Evolutionary conservation across 2,888 invertebrate genomes (phyloP), one percentile per base, ranked within the genome.

Genomic region (Euzophera pinguis): DNA sequence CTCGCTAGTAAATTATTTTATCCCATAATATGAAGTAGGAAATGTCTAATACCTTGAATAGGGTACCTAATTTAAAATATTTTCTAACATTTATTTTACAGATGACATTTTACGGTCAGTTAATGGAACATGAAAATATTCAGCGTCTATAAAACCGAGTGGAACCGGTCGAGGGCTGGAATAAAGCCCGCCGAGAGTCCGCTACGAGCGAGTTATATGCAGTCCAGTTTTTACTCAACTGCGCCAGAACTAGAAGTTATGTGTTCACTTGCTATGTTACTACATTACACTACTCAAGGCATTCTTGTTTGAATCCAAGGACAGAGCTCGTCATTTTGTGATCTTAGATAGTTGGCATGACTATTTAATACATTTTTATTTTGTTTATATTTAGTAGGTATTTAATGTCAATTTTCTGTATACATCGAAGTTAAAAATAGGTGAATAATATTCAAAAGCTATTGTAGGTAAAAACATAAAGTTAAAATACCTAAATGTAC

Each of bases 91-190:
- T 39, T 8, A 42, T 37, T 37, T 22, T 17, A 17, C 12, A 35
- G 34, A 52, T 47, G 38, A 14, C 43, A 41, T 4, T 55, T 59
- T 58, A 53, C 54, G 54, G 55, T 57, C 58, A 55, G 57, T 62
- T 61, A 64, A 64, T 61, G 61, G 65, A 57, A 58, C 60, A 60
- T 63, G 61, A 62, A 64, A 60, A 61, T 61, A 56, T 61, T 59
- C 62, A 65, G 57, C 60, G 55, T 58, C 58, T 56, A 64, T 67
- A 64, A 60, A 66, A 67, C 57, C 57, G 58, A 59, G 57, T 56
- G 52, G 62, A 71, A 71, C 71, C 71, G 69, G 71, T 68, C 67
- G 60, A 53, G 47, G 58, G 52, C 57, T 56, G 58, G 63, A 62
- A 63, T 65, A 62, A 62, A 61, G 60, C 62, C 54, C 53, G 47